Base-by-base conservation (phyloP, 2,888 invertebrate species). In the Phania funesta region DNA sequence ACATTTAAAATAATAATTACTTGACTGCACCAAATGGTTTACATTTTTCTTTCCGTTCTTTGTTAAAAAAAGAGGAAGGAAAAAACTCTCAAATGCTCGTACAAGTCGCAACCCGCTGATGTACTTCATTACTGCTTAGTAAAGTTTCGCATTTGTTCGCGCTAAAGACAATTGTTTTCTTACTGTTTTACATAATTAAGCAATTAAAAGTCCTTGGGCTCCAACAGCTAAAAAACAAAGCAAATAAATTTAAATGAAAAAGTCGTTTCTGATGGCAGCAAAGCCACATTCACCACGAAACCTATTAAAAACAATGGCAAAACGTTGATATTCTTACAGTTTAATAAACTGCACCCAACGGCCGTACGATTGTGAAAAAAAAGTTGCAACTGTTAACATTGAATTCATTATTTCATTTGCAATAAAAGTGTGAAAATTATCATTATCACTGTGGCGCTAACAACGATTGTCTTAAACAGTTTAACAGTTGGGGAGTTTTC, bases 141-240 rank as follows among this genome's bases (percentile, higher is more conserved):
- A 70, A 58, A 60, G 5, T 71, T 60, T 68, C 44, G 2, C 41
- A 24, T 50, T 60, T 71, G 64, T 48, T 71, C 62, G 1, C 13
- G 50, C 50, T 11, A 67, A 71, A 65, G 70, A 65, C 78, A 82
- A 82, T 78, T 82, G 78, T 78, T 74, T 82, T 73, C 73, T 65
- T 64, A 22, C 83, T 84, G 86, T 87, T 89, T 89, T 87, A 86
- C 89, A 89, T 89, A 89, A 89, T 89, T 89, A 88, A 89, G 87
- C 89, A 89, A 89, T 89, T 89, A 89, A 87, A 83, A 76, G 67
- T 71, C 65, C 76, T 71, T 41, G 52, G 64, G 48, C 50, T 46
- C 20, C 54, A 29, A 26, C 62, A n/a, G 41, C 11, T 44, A 7
- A 16, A 44, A 64, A 6, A 52, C 44, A 71, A 52, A 13, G 29